Evolutionary conservation across 2,888 invertebrate genomes (phyloP).

Genomic region (Oligia strigilis): DNA sequence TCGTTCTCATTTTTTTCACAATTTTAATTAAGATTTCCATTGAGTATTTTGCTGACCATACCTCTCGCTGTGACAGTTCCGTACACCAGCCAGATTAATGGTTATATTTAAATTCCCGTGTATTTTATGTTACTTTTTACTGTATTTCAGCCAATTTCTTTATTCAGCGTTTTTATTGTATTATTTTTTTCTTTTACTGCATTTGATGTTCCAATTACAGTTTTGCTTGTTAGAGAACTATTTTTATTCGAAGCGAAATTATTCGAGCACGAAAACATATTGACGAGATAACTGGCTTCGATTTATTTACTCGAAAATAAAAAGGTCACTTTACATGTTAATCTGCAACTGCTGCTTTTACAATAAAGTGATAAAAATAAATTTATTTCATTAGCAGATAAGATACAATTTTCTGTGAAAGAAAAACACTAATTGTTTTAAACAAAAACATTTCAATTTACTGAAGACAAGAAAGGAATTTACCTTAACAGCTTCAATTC

Average conservation of each 20-base stretch:
- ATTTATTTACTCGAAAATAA: background rate
- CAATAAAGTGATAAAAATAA: background rate
- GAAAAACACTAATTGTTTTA: background rate
- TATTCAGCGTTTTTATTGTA: slow-evolving; percentile 69
- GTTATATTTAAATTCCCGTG: slow-evolving; percentile 88
- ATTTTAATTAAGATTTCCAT: slow-evolving; percentile 56
- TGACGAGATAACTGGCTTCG: background rate
- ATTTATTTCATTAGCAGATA: background rate
- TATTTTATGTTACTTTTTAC: slow-evolving; percentile 81
- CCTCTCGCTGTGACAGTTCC: slow-evolving; percentile 78
- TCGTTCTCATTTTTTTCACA: slow-evolving; percentile 33
- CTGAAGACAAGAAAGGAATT: background rate
- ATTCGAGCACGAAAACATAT: background rate
- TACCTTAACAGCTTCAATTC: background rate
- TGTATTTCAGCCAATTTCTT: slow-evolving; percentile 75
- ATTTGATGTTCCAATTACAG: slow-evolving; percentile 49
- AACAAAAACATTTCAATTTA: background rate
- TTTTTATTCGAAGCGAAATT: slow-evolving; percentile 26
- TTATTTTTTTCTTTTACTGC: slow-evolving; percentile 35
- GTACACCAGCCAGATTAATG: slow-evolving; percentile 87
- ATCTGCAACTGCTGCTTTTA: background rate
- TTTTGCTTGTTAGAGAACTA: slow-evolving; percentile 13
- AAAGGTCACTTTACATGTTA: background rate
- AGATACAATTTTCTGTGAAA: too few species aligned
- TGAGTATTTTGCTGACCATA: slow-evolving; percentile 76